Evolutionary conservation across 2,797 vertebrate species (phyloP).

Genomic region (Siniperca scherzeri): DNA sequence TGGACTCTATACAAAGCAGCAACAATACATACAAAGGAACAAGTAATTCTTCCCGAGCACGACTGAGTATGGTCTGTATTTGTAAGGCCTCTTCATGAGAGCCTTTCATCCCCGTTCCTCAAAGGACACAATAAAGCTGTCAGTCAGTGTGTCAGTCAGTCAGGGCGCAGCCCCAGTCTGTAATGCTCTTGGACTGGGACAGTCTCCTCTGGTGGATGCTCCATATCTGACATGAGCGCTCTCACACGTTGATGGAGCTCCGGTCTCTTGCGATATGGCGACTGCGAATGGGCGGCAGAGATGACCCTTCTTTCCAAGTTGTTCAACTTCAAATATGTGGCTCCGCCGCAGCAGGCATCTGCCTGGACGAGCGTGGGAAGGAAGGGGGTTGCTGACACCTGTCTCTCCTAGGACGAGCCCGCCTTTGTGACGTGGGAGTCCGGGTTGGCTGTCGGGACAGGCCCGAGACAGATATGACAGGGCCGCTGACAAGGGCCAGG

Average conservation of each 20-base stretch:
- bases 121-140: slow-evolving; percentile 77
- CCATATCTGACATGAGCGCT: slow-evolving; percentile 65
- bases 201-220: slow-evolving; percentile 64
- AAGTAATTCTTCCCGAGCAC: slow-evolving; percentile 52
- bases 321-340: slow-evolving; percentile 68
- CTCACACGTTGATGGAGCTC: slow-evolving; percentile 51
- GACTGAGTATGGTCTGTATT: slow-evolving; percentile 59
- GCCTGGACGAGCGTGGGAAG: slow-evolving; percentile 34
- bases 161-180: slow-evolving; percentile 51
- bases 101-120: slow-evolving; percentile 70
- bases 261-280: slow-evolving; percentile 52
- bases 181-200: slow-evolving; percentile 59
- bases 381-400: slow-evolving; percentile 70
- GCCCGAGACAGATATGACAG: slow-evolving; percentile 73
- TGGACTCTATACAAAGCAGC: slow-evolving; percentile 60
- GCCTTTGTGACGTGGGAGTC: slow-evolving; percentile 69
- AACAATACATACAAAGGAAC: slow-evolving; percentile 71
- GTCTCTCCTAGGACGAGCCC: slow-evolving; percentile 73
- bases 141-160: slow-evolving; percentile 75
- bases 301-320: slow-evolving; percentile 69
- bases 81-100: slow-evolving; percentile 65
- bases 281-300: slow-evolving; percentile 57
- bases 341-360: slow-evolving; percentile 69
- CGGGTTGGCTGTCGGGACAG: slow-evolving; percentile 68
- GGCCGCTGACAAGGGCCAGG: slow-evolving; percentile 70